Evolutionary conservation across 1,140 invertebrate genomes (phyloP).

Genomic region (Eumaeus atala): DNA sequence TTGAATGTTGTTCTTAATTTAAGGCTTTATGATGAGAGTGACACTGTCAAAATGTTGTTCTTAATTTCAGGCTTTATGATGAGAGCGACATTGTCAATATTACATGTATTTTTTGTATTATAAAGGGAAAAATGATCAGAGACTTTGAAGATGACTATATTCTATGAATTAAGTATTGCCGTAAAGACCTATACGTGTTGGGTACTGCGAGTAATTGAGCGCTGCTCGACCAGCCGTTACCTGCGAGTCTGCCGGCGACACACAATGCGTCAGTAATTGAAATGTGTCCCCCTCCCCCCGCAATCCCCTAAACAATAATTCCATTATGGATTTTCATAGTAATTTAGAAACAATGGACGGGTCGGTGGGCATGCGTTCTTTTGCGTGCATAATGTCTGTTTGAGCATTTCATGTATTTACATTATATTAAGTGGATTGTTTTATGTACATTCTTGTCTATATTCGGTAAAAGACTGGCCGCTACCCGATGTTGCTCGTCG

Average conservation of each 20-base stretch:
- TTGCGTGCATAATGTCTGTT: neutral
- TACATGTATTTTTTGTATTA: no score
- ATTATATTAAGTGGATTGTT: neutral
- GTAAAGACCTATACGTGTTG: neutral
- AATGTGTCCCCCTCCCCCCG: neutral
- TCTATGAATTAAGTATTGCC: no score
- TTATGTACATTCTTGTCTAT: no score
- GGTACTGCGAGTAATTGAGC: neutral
- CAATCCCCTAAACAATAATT: constrained; percentile 3
- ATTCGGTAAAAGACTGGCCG: no score
- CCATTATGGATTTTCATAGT: constrained; percentile 1
- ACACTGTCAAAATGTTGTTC: no score
- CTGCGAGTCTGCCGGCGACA: neutral
- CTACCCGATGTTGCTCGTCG: no score
- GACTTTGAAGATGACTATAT: no score
- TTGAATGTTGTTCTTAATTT: no score
- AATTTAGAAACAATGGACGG: constrained; percentile 3
- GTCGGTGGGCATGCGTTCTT: neutral
- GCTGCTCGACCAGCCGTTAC: constrained; percentile 1
- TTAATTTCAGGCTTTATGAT: no score
- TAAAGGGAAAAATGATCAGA: no score
- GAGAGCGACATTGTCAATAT: no score
- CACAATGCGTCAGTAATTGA: constrained; percentile 5
- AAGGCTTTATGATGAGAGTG: no score
- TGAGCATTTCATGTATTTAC: neutral